Percentiles rank a stretch among this genome's conserved stretches.
Evolutionary conservation across 1,140 invertebrate species (phyloP).

Genomic region (Lepidurus couesii): DNA sequence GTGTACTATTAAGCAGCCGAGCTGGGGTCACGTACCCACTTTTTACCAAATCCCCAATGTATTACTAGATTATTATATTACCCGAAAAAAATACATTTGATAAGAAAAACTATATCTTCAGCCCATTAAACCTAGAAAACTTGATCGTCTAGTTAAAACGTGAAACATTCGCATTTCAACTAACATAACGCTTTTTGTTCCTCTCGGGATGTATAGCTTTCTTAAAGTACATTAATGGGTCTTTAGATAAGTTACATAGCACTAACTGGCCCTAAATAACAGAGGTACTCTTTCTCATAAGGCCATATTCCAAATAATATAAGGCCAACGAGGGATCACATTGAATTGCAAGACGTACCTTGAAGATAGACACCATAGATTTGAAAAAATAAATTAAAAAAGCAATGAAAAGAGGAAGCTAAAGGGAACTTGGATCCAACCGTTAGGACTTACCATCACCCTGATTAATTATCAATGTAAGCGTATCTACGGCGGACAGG

Average conservation of each 20-base stretch:
- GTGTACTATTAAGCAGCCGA: neutral
- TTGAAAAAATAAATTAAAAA: neutral
- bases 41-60: neutral
- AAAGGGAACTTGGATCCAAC: neutral
- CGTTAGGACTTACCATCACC: constrained; percentile 5
- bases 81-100: neutral
- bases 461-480: neutral
- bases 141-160: too few species aligned
- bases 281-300: neutral
- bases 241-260: neutral
- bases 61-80: neutral
- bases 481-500: neutral
- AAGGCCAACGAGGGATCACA: neutral
- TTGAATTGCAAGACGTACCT: neutral
- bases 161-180: too few species aligned
- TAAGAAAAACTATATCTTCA: neutral
- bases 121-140: neutral
- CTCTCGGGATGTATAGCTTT: neutral
- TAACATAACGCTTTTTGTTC: neutral
- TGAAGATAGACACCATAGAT: neutral
- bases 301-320: neutral
- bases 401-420: neutral
- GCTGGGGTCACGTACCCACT: neutral
- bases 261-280: neutral
- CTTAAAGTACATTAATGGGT: neutral